These are phyloP conservation scores for Formicarius rufipectus DNA, from an alignment of 2,113 vertebrate species.

Conservation along the genomic window DNA sequence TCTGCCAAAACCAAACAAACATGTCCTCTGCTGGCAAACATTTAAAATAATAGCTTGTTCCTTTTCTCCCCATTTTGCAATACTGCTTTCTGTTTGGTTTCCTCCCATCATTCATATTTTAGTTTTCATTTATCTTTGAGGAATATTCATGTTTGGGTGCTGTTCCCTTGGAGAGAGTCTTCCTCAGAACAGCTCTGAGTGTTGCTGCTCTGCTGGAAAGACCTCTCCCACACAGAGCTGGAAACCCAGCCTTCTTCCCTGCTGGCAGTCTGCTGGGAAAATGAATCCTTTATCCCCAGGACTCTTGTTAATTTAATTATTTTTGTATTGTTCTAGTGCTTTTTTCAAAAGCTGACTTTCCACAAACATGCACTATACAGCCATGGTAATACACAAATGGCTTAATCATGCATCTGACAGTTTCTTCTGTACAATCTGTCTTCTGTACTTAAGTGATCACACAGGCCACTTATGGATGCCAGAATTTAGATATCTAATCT, in stretches of 20 bases:
- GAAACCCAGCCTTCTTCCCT: not conserved
- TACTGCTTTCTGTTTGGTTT: not conserved
- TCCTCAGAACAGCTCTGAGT: not conserved
- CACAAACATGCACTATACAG: not conserved
- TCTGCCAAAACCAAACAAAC: not conserved
- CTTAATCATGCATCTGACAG: not conserved
- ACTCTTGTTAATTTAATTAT: slow-evolving; percentile 39
- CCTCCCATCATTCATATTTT: not conserved
- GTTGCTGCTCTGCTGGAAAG: not conserved
- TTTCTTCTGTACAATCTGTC: not conserved
- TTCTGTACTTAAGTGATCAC: not conserved
- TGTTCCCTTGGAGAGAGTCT: not conserved
- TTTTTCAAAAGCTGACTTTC: slow-evolving; percentile 7
- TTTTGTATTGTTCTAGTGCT: not conserved
- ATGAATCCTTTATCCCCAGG: not conserved
- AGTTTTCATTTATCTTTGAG: not conserved
- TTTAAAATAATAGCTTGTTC: not conserved
- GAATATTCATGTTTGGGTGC: not conserved
- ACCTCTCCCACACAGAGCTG: not conserved
- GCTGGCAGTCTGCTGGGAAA: not conserved
- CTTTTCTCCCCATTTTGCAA: not conserved
- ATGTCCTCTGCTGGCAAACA: not conserved
- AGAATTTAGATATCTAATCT: slow-evolving; percentile 25
- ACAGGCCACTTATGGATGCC: not conserved
- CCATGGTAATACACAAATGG: not conserved